Percentiles rank a stretch among this genome's conserved stretches.
These are phyloP conservation scores for Orthonevra nobilis DNA, from an alignment of 2,888 invertebrate genomes.

Conservation along the genomic window DNA sequence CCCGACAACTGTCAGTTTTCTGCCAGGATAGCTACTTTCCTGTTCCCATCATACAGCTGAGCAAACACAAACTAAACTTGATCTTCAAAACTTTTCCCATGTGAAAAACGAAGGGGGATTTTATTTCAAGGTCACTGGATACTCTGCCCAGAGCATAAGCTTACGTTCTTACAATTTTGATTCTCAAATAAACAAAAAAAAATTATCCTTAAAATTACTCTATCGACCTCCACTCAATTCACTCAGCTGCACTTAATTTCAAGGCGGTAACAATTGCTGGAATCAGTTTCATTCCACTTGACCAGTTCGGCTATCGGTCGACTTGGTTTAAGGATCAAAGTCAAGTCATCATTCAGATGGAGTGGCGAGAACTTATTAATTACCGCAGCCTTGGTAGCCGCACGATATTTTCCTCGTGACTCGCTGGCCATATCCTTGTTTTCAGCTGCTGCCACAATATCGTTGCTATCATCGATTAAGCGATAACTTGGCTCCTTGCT, in stretches of 20 bases:
- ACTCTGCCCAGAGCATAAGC: slow-evolving; percentile 9
- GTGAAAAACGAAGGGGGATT: too few species aligned
- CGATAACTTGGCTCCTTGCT: slow-evolving; percentile 78
- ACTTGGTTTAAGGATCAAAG: slow-evolving; percentile 78
- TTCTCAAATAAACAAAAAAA: slow-evolving; percentile 37
- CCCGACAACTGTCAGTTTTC: neutral
- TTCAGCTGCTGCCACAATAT: slow-evolving; percentile 74
- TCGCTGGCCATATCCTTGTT: slow-evolving; percentile 73
- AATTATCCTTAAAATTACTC: slow-evolving; percentile 10
- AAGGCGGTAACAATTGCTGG: slow-evolving; percentile 76
- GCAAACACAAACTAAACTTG: too few species aligned
- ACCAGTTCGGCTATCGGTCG: slow-evolving; percentile 78
- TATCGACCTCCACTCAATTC: neutral
- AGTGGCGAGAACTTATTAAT: slow-evolving; percentile 78
- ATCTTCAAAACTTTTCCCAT: too few species aligned
- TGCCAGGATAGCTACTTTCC: neutral
- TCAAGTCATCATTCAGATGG: slow-evolving; percentile 76
- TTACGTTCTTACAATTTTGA: slow-evolving; percentile 1
- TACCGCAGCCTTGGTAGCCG: slow-evolving; percentile 77
- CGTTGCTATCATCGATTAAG: slow-evolving; percentile 75
- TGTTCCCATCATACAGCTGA: too few species aligned
- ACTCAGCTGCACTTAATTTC: slow-evolving; percentile 77
- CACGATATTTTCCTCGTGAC: slow-evolving; percentile 75
- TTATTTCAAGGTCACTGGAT: slow-evolving; percentile 23
- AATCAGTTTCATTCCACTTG: slow-evolving; percentile 77